Base-by-base conservation (phyloP, 2,797 vertebrate genomes). In the Bovichtus variegatus region DNA sequence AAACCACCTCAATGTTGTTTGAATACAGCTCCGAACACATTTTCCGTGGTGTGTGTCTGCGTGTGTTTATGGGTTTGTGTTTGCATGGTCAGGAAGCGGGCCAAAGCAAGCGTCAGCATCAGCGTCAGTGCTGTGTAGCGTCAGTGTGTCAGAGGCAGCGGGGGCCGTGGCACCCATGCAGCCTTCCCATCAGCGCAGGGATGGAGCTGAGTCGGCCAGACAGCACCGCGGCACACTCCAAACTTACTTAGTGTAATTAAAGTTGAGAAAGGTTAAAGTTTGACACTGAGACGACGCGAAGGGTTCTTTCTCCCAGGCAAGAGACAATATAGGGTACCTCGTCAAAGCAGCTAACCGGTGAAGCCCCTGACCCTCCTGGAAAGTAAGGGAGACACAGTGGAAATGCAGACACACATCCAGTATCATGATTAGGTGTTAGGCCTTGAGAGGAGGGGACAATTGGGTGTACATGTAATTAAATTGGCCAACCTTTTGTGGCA, bases 261-360 rank as follows among this genome's bases (percentile, higher is more conserved):
- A 95, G 93, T 95, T 95, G 95, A 96, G 95, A 96, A 96, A 96
- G 96, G 96, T 96, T 96, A 96, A 88, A 91, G 89, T 93, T 93
- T 96, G 96, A 96, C 78, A 86, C 88, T 95, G 91, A 96, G 86
- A 82, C 0, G 71, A 93, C 83, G 71, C 49, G 95, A 96, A 92
- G 82, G 91, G 74, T 84, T 84, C 78, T 91, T 94, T 92, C 94
- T 94, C 90, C 85, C 57, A 86, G 93, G 93, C 93, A 87, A 84
- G 84, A 89, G 91, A 83, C 91, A 86, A 84, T 91, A 89, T 81
- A 89, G 91, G 92, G 87, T 86, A 92, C 87, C 91, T 92, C 92
- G 94, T 96, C 94, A 94, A 85, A 94, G 92, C 55, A 9, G 92
- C 92, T 95, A 93, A 95, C 85, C 69, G 55, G 84, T 80, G 77